Base-by-base conservation (phyloP, 2,888 invertebrate species). In the Andrena bucephala region DNA sequence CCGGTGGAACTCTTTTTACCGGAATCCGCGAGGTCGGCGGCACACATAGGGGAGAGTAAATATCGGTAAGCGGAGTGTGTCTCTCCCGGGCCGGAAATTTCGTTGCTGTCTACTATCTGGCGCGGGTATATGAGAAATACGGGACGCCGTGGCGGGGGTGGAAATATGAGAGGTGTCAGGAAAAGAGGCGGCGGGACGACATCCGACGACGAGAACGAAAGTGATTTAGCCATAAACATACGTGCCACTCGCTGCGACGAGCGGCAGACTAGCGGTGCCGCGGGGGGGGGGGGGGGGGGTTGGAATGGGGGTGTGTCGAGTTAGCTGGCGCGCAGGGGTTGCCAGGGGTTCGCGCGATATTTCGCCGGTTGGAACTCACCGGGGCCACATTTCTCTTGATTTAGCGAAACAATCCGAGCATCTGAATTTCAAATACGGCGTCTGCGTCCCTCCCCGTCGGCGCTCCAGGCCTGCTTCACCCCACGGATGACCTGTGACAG, bases 321-420 rank as follows among this genome's bases (percentile, higher is more conserved):
- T 77, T 82, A 81, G 71, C 59, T 52, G 36, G 36, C 54, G 60
- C 57, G 84, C 59, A 73, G 66, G 57, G 76, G 36, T 68, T 71
- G 63, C 42, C 71, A 68, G 57, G 67, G 85, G 77, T 54, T 62
- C 76, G 66, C 67, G 67, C 74, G 85, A 89, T 89, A 87, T 89
- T 84, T 84, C 84, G 84, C 54, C 75, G 42, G 78, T 80, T 79
- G 86, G 82, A 90, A 92, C 90, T 91, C 92, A 87, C 90, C 86
- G 85, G 92, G 92, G 91, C 87, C 89, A 89, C 92, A 91, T 92
- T 93, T 92, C 89, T 93, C 93, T 93, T 92, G 93, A 93, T 93
- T 93, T 92, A 89, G 85, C 90, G 88, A 92, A 93, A 93, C 92
- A 93, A 93, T 92, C 91, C 92, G 82, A 80, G 88, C 87, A 91